phyloP scores from a whole-genome alignment of 2,888 invertebrate species.

The Eupithecia subumbrata region DNA sequence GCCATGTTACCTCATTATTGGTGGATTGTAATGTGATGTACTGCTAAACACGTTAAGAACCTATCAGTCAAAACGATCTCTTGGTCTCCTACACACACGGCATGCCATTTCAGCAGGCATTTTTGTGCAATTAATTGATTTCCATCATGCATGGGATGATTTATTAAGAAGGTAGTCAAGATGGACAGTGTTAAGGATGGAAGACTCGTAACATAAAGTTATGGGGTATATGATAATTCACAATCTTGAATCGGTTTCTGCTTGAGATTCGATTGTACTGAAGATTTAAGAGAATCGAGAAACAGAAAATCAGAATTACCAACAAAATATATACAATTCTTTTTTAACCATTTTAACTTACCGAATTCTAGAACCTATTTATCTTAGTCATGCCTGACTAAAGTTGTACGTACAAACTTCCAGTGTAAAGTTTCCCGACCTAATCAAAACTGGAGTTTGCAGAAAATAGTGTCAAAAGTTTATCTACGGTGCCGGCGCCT shows the following conservation, averaged over 20 bases:
- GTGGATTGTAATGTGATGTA: slow-evolving; percentile 49
- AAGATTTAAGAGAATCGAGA: background rate
- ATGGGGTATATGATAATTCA: background rate
- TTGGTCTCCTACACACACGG: background rate
- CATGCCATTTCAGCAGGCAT: background rate
- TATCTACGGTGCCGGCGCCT: slow-evolving; percentile 53
- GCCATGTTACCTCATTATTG: slow-evolving; percentile 58
- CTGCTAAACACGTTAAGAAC: slow-evolving; percentile 38
- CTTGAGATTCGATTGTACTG: background rate
- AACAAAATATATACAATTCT: background rate
- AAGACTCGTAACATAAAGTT: background rate
- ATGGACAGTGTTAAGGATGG: background rate
- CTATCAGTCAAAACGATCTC: slow-evolving; percentile 17
- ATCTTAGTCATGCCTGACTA: slow-evolving; percentile 49
- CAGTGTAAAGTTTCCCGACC: slow-evolving; percentile 61
- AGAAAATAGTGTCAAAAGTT: slow-evolving; percentile 74
- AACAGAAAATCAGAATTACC: background rate
- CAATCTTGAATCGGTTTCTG: background rate
- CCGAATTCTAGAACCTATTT: slow-evolving; percentile 45
- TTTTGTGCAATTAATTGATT: background rate
- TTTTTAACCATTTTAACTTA: background rate
- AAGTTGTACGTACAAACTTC: slow-evolving; percentile 50
- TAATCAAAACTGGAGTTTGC: slow-evolving; percentile 73
- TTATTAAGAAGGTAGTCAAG: background rate
- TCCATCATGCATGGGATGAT: background rate